Conservation (phyloP, 2,888 invertebrate genomes). For the Criorhina ranunculi region DNA sequence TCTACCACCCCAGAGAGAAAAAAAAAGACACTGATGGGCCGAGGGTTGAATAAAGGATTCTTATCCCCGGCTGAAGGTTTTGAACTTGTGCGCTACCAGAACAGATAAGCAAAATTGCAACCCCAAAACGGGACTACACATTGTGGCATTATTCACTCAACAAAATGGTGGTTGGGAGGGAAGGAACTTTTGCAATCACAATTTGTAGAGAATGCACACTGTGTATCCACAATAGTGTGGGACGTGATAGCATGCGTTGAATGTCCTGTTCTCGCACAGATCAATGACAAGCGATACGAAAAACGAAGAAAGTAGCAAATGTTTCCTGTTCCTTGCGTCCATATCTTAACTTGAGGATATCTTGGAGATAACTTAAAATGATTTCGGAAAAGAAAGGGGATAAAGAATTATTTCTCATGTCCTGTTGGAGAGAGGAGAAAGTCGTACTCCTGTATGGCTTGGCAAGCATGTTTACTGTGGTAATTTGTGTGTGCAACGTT, state of each 20-base stretch:
- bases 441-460: background rate
- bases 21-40: background rate
- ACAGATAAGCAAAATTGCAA: slow-evolving; percentile 57
- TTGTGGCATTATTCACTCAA: slow-evolving; percentile 44
- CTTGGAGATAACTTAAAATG: slow-evolving; percentile 45
- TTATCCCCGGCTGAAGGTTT: slow-evolving; percentile 59
- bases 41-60: slow-evolving; percentile 26
- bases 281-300: slow-evolving; percentile 49
- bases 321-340: slow-evolving; percentile 24
- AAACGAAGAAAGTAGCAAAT: slow-evolving; percentile 31
- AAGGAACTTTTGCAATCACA: slow-evolving; percentile 61
- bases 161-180: background rate
- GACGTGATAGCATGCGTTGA: slow-evolving; percentile 47
- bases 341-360: slow-evolving; percentile 18
- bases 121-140: slow-evolving; percentile 37
- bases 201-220: slow-evolving; percentile 53
- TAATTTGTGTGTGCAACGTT: slow-evolving; percentile 35
- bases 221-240: background rate
- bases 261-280: slow-evolving; percentile 60
- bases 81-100: slow-evolving; percentile 40
- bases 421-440: slow-evolving; percentile 1
- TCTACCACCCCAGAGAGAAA: slow-evolving; percentile 32
- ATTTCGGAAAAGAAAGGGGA: slow-evolving; percentile 17
- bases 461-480: slow-evolving; percentile 26
- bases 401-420: slow-evolving; percentile 38